Evolutionary conservation across 2,797 vertebrate genomes (phyloP), one percentile per base, ranked within the genome.

Genomic region (Rhinella marina): DNA sequence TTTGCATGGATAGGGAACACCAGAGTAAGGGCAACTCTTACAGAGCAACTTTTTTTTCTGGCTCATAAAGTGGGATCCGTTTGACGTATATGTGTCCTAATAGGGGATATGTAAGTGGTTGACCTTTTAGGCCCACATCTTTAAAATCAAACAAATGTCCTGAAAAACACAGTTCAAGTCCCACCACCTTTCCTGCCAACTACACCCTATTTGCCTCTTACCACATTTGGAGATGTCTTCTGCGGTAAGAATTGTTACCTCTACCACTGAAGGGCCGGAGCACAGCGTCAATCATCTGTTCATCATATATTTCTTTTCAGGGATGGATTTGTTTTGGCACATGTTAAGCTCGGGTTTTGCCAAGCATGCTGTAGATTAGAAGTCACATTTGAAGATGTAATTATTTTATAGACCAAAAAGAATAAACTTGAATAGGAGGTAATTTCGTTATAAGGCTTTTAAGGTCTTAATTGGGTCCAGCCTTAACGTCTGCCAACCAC

Each of bases 371-470:
- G 32, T 76, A 79, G 84, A 73, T 86, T 85, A 85, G 77, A 32
- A 64, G 82, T 61, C 81, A 50, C 76, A 85, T 81, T 85, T 86
- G 77, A 73, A 88, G 84, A 76, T 73, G 50, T 85, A 88, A 88
- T 88, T 88, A 66, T 85, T 88, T 88, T 88, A 88, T 76, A 80
- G 83, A 78, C 70, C 48, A 81, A 79, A 81, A 88, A 81, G 78
- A 66, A 82, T 88, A 86, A 88, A 88, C 87, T 88, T 86, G 84
- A 59, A 88, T 27, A 48, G 41, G 41, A 73, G 14, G 57, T 88
- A 88, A 86, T 86, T 88, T 88, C 82, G 84, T 88, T 88, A 88
- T 64, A 81, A 86, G 87, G 79, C 87, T 88, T 88, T 88, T 86
- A 81, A 66, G 78, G 9, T 85, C 80, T 81, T 88, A 88, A 88